phyloP scores from a whole-genome alignment of 2,113 vertebrate genomes.

The Chlamydotis undulata region DNA sequence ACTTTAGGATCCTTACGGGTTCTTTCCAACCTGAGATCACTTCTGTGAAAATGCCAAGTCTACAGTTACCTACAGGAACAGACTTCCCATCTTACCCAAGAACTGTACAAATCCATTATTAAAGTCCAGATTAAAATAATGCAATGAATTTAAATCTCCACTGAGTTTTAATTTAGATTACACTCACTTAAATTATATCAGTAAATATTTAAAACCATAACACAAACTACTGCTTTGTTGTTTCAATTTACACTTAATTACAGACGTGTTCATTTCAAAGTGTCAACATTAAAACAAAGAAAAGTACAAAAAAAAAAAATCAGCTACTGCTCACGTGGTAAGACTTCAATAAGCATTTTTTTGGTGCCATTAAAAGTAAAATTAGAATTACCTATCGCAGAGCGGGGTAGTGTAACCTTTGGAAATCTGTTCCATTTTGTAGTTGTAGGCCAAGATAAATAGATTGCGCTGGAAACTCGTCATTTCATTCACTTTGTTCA shows the following conservation, averaged over 20 bases:
- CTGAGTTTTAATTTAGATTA: neutral
- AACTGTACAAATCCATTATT: neutral
- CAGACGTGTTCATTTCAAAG: neutral
- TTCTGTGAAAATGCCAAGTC: neutral
- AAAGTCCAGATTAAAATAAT: neutral
- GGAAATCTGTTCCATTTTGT: constrained; percentile 94
- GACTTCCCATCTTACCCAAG: neutral
- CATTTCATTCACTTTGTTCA: constrained; percentile 94
- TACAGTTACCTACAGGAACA: neutral
- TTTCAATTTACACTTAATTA: neutral
- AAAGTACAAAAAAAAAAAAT: neutral
- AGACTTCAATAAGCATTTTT: neutral
- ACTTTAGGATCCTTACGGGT: neutral
- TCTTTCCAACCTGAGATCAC: neutral
- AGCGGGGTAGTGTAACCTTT: constrained; percentile 88
- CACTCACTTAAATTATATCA: neutral
- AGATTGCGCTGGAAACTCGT: constrained; percentile 85
- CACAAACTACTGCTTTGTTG: neutral
- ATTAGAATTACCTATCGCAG: constrained; percentile 83
- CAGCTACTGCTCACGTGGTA: neutral
- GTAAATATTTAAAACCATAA: neutral
- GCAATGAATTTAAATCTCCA: neutral
- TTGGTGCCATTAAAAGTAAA: neutral
- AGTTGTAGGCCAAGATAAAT: constrained; percentile 94
- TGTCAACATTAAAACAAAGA: neutral